Base-by-base conservation (phyloP, 1,140 invertebrate species). In the Atta texana region DNA sequence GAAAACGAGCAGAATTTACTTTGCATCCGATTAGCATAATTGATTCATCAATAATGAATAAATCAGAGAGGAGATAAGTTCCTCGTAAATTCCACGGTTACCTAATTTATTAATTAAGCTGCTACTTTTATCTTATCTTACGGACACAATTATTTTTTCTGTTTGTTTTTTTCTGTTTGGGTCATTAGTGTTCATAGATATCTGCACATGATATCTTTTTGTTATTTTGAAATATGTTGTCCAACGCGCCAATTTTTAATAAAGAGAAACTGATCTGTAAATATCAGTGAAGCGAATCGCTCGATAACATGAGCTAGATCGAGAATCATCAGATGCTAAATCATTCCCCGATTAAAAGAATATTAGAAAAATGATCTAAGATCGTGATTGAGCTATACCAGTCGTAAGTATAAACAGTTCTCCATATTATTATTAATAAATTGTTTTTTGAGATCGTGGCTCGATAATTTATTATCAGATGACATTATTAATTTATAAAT, bases 311-410 rank as follows among this genome's bases (percentile, higher is more conserved):
- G 49, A 44, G 39, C 39, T 1, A 44, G 39, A 44, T 44, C 14
- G 49, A 51, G 14, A 68, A n/a, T 6, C 39, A 31, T 6, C 39
- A 31, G 18, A 39, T 61, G 28, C 8, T 7, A 34, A 18, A 75
- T 75, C 28, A 24, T 51, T 61, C 51, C 8, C 3, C 44, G 28
- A 84, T 74, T 84, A 75, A 74, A 61, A 51, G 1, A 61, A 34
- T n/a, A 75, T 84, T 84, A 63, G 2, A 75, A 72, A 61, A 21
- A 68, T 59, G 55, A 80, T 80, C 49, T 34, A 28, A 57, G 74
- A 44, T 28, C 16, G 21, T 39, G 63, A 81, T 71, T 18, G 14
- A 63, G 31, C 61, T 82, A 74, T 34, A 59, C 8, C 2, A 16
- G 0, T 3, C 39, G 39, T 7, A 3, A 72, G 6, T 61, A 31